Evolutionary conservation across 1,140 invertebrate species (phyloP).

Genomic region (Globodera ellingtonae): DNA sequence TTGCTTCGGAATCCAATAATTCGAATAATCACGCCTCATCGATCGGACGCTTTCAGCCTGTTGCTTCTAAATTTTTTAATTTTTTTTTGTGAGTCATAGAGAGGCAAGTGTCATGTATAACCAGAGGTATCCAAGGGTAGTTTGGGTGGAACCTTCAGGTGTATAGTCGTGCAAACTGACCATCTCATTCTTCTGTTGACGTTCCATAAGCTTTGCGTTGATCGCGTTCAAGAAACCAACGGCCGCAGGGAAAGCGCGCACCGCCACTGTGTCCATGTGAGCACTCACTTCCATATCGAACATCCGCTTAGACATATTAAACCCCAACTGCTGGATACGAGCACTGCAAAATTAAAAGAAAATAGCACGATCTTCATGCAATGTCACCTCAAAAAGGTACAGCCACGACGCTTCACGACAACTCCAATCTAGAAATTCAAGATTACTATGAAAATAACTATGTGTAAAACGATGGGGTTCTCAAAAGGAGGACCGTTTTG

Average conservation of each 20-base stretch:
- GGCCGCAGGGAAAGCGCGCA: conserved; percentile 81
- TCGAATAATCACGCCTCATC: conserved; percentile 48
- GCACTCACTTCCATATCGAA: conserved; percentile 59
- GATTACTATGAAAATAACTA: not conserved
- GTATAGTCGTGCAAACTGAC: not conserved
- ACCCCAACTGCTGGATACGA: conserved; percentile 46
- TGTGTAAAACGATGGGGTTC: no score
- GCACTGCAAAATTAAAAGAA: conserved; percentile 25
- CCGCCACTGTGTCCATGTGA: conserved; percentile 77
- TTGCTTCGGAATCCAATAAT: conserved; percentile 59
- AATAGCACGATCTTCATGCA: not conserved
- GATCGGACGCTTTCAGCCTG: not conserved
- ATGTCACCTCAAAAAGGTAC: conserved; percentile 22
- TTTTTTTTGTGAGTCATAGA: no score
- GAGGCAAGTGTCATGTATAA: no score
- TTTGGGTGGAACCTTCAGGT: no score
- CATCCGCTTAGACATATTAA: conserved; percentile 59
- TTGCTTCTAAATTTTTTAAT: conserved; percentile 5
- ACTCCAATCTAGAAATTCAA: conserved; percentile 44
- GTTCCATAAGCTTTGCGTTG: conserved; percentile 72
- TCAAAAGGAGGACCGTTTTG: no score
- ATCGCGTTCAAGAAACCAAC: conserved; percentile 83
- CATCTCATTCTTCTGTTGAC: conserved; percentile 43
- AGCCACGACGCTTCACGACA: conserved; percentile 39
- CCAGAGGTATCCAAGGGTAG: no score